These are phyloP conservation scores for Plectropomus leopardus DNA, from an alignment of 2,113 vertebrate genomes.

Conservation along the genomic window DNA sequence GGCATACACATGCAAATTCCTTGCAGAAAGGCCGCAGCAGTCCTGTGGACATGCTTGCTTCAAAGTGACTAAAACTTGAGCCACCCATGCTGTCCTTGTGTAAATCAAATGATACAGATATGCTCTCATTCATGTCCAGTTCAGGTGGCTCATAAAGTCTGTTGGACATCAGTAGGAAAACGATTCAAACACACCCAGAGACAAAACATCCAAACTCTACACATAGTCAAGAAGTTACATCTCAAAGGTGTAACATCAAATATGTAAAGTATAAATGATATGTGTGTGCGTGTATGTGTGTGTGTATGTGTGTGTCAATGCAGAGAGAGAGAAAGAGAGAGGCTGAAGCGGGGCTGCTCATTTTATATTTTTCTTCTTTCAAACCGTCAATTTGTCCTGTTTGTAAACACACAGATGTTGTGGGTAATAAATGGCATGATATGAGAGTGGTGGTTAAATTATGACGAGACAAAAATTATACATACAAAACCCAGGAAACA, in stretches of 20 bases:
- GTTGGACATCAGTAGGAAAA: neutral
- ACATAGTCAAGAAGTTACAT: too few species aligned
- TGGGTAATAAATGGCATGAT: neutral
- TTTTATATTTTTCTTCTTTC: slow-evolving; percentile 9
- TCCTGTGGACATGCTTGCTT: neutral
- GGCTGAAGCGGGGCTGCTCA: neutral
- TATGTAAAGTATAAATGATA: neutral
- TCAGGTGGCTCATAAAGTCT: neutral
- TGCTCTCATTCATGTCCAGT: neutral
- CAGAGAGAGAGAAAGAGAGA: neutral
- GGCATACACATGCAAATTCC: slow-evolving; percentile 13
- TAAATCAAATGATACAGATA: too few species aligned
- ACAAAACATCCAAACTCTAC: too few species aligned
- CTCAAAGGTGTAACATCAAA: neutral
- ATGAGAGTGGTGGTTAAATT: neutral
- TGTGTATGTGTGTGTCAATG: neutral
- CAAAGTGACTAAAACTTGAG: neutral
- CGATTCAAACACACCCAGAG: too few species aligned
- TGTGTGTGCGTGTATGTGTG: slow-evolving; percentile 1
- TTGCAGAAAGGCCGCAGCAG: neutral
- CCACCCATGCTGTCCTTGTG: neutral
- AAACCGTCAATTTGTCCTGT: neutral
- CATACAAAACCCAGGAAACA: neutral
- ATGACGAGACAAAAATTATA: slow-evolving; percentile 1
- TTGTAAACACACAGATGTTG: neutral